Percentiles rank a stretch among this genome's conserved stretches.
These are phyloP conservation scores for Thereva nobilitata DNA, from an alignment of 2,888 invertebrate species.

Conservation along the genomic window DNA sequence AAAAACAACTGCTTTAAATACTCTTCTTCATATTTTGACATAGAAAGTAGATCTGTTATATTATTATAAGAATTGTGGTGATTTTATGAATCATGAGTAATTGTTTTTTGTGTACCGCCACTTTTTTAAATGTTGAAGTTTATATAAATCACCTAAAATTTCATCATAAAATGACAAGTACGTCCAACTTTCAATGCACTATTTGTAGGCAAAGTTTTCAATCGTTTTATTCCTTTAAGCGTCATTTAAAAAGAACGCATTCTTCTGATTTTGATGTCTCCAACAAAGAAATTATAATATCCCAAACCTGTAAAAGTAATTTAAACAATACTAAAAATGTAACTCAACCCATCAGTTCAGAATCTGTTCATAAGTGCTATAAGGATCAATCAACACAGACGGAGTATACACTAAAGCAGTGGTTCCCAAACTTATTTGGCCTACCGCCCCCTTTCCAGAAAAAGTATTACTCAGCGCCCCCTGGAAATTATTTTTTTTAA, in stretches of 20 bases:
- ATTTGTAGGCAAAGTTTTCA: conserved; percentile 17
- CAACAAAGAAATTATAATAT: background rate
- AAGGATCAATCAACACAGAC: too few species aligned
- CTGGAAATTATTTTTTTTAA: too few species aligned
- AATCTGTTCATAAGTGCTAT: too few species aligned
- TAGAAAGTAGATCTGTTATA: background rate
- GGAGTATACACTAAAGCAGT: too few species aligned
- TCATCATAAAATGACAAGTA: conserved; percentile 8
- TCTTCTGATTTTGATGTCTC: background rate
- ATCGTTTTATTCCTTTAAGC: conserved; percentile 17
- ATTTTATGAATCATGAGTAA: background rate
- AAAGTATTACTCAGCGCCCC: too few species aligned
- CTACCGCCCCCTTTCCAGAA: too few species aligned
- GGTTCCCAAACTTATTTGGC: too few species aligned
- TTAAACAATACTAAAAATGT: background rate
- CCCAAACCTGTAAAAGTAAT: background rate
- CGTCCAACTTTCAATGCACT: background rate
- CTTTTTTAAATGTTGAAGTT: background rate
- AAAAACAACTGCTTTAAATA: conserved; percentile 2
- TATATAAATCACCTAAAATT: conserved; percentile 17
- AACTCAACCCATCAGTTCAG: background rate
- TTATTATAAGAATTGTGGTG: background rate
- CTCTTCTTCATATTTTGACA: background rate
- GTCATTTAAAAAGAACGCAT: conserved; percentile 17
- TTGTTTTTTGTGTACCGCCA: conserved; percentile 17